Evolutionary conservation across 2,888 invertebrate species (phyloP).

Genomic region (Caenorhabditis sp.): DNA sequence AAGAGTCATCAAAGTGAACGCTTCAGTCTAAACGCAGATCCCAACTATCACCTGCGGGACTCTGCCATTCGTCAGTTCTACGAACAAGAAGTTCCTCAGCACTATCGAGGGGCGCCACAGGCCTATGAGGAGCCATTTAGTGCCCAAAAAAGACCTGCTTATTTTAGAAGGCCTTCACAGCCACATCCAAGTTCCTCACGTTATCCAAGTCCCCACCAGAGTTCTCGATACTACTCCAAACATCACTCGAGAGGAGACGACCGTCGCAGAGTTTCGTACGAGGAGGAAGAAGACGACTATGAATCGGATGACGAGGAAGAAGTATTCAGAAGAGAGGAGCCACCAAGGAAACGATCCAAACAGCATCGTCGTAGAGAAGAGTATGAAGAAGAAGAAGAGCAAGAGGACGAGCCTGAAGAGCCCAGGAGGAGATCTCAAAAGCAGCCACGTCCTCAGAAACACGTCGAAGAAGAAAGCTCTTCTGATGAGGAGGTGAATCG

Average conservation of each 20-base stretch:
- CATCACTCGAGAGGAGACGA: not conserved
- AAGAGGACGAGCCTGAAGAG: not conserved
- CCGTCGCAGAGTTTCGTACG: not conserved
- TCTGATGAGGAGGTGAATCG: not conserved
- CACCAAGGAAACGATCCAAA: not conserved
- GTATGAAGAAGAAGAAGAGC: not conserved
- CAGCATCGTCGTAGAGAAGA: not conserved
- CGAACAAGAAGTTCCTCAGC: conserved; percentile 26
- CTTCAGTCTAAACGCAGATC: not conserved
- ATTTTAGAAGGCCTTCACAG: not conserved
- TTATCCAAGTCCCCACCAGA: not conserved
- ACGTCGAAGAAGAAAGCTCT: not conserved
- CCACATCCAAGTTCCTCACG: not conserved
- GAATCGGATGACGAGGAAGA: conserved; percentile 23
- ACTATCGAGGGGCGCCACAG: conserved; percentile 17
- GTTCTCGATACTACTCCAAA: not conserved
- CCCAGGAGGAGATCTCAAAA: not conserved
- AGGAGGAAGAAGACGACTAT: not conserved
- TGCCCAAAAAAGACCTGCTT: not conserved
- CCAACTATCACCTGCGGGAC: conserved; percentile 23
- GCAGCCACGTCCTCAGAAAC: not conserved
- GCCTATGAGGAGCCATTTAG: not conserved
- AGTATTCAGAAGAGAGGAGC: not conserved
- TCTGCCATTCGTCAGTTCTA: conserved; percentile 49
- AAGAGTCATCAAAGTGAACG: conserved; percentile 8